Evolutionary conservation across 2,888 invertebrate species (phyloP).

Genomic region (Drosophila conformis): DNA sequence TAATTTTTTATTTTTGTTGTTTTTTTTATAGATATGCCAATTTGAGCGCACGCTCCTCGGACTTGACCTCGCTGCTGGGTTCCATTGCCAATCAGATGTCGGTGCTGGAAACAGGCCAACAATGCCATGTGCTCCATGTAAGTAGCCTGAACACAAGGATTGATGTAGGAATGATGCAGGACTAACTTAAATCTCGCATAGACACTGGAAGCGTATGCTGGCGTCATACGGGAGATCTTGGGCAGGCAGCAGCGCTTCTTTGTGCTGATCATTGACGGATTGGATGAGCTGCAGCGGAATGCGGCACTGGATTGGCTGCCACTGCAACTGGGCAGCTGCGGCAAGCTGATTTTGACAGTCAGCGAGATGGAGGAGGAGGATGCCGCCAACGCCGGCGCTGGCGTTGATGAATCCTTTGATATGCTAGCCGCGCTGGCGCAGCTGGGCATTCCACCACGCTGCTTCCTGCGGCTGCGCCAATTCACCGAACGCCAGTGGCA

Average conservation of each 20-base stretch:
- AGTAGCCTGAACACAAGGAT: conserved; percentile 67
- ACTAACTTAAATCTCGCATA: conserved; percentile 74
- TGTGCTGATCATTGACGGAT: conserved; percentile 91
- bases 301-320: conserved; percentile 91
- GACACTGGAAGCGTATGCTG: conserved; percentile 90
- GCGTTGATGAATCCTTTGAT: conserved; percentile 50
- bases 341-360: conserved; percentile 90
- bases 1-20: neutral
- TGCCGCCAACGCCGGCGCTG: conserved; percentile 19
- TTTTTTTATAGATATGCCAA: conserved; percentile 76
- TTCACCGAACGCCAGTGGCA: conserved; percentile 84
- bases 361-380: conserved; percentile 64
- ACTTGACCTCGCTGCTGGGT: conserved; percentile 87
- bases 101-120: conserved; percentile 89
- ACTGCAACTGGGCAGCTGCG: conserved; percentile 89
- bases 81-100: conserved; percentile 91
- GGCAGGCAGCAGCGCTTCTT: conserved; percentile 86
- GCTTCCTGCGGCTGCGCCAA: conserved; percentile 81
- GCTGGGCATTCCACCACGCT: conserved; percentile 77
- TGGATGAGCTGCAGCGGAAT: conserved; percentile 87
- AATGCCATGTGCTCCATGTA: conserved; percentile 88
- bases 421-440: conserved; percentile 76
- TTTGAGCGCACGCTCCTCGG: conserved; percentile 81
- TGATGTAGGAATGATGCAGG: neutral
- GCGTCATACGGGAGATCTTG: conserved; percentile 85